Evolutionary conservation across 1,140 invertebrate species (phyloP).

Genomic region (Melanaphis sacchari): DNA sequence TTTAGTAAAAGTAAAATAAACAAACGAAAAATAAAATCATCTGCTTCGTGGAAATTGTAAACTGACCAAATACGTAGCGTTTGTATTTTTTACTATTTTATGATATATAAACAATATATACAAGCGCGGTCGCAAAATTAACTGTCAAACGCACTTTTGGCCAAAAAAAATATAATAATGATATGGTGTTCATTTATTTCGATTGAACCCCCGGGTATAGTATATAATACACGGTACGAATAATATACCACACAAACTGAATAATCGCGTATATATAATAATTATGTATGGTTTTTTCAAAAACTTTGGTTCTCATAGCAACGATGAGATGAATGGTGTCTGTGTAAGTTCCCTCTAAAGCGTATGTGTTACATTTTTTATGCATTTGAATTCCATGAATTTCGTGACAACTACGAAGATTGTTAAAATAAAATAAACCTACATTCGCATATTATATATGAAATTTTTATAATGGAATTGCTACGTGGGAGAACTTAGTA

Average conservation of each 20-base stretch:
- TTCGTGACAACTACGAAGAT: not conserved
- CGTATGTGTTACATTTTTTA: constrained; percentile 1
- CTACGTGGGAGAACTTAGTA: not conserved
- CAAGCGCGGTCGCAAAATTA: not conserved
- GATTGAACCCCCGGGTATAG: not conserved
- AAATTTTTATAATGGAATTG: not conserved
- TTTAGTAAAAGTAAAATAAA: too few species aligned
- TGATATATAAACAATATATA: not conserved
- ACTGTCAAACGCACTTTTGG: not conserved
- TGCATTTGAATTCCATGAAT: not conserved
- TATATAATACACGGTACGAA: not conserved
- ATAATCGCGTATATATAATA: not conserved
- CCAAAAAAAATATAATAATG: not conserved
- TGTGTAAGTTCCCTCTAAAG: not conserved
- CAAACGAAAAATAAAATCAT: not conserved
- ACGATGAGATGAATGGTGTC: not conserved
- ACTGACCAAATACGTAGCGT: not conserved
- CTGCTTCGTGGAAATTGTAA: not conserved
- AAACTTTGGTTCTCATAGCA: not conserved
- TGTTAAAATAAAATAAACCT: not conserved
- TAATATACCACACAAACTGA: not conserved
- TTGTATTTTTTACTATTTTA: not conserved
- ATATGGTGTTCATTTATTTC: not conserved
- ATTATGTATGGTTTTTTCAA: not conserved
- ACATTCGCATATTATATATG: not conserved